Percentiles rank a stretch among this genome's conserved stretches.
These are phyloP conservation scores for Chelonus insularis DNA, from an alignment of 1,140 invertebrate genomes.

Conservation along the genomic window DNA sequence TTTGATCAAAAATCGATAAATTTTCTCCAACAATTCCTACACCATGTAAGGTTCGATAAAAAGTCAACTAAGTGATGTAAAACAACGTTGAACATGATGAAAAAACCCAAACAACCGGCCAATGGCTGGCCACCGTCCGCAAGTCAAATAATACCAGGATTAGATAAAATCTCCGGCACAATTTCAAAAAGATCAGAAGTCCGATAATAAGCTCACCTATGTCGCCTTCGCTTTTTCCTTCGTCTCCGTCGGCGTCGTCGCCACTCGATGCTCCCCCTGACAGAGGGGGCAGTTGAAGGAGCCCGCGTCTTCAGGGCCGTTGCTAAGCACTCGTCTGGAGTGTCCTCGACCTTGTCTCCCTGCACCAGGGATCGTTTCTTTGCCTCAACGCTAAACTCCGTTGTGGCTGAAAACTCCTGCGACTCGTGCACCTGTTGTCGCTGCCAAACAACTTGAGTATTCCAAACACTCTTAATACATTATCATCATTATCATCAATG, in stretches of 20 bases:
- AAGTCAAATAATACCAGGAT: no score
- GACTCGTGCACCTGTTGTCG: slow-evolving; percentile 7
- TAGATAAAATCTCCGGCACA: no score
- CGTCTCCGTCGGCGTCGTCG: slow-evolving; percentile 54
- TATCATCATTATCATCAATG: neutral
- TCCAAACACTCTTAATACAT: neutral
- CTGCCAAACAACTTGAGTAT: neutral
- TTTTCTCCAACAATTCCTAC: no score
- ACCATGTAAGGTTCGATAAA: no score
- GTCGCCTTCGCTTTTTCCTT: slow-evolving; percentile 58
- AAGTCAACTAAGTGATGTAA: no score
- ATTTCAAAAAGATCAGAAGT: no score
- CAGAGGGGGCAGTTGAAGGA: slow-evolving; percentile 45
- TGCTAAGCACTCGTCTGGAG: slow-evolving; percentile 46
- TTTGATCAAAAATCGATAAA: no score
- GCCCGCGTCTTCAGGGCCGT: slow-evolving; percentile 55
- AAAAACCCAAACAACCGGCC: no score
- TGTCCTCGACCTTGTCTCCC: slow-evolving; percentile 43
- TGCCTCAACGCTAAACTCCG: slow-evolving; percentile 57
- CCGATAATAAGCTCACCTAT: slow-evolving; percentile 42
- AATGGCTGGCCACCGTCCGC: no score
- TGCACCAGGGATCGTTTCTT: slow-evolving; percentile 57
- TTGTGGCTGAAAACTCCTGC: slow-evolving; percentile 44
- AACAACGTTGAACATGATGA: no score
- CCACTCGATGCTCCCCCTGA: slow-evolving; percentile 51